Percentiles rank a stretch among this genome's conserved stretches.
Conservation (phyloP, 1,140 invertebrate species). For the Diabrotica virgifera region DNA sequence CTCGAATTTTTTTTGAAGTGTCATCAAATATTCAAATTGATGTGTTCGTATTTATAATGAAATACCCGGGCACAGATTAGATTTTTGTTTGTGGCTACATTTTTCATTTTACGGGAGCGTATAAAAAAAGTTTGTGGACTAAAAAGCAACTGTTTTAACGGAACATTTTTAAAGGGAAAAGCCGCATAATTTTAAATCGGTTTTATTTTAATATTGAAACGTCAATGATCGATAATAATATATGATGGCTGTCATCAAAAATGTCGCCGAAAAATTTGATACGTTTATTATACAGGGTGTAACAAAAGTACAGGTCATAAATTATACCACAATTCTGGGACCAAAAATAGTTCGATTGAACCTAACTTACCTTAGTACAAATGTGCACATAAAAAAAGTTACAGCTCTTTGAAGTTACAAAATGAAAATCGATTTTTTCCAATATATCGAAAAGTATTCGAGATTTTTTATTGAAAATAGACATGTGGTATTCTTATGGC, state of each 20-base stretch:
- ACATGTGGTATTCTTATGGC: too few species aligned
- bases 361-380: too few species aligned
- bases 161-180: conserved; percentile 5
- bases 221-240: not conserved
- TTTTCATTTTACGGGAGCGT: conserved; percentile 4
- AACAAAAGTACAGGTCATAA: too few species aligned
- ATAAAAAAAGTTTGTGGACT: not conserved
- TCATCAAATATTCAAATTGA: conserved; percentile 15
- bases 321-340: too few species aligned
- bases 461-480: too few species aligned
- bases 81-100: conserved; percentile 6
- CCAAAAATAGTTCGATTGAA: too few species aligned
- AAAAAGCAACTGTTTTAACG: conserved; percentile 4
- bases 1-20: not conserved
- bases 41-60: conserved; percentile 7
- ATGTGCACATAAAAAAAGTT: too few species aligned
- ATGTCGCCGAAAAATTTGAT: conserved; percentile 8
- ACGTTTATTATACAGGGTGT: too few species aligned
- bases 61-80: conserved; percentile 7
- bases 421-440: too few species aligned
- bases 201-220: conserved; percentile 1
- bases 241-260: conserved; percentile 2
- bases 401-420: too few species aligned
- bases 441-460: too few species aligned
- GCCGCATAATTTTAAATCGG: not conserved